Conservation (phyloP, 2,888 invertebrate genomes). For the Malthinus seriepunctatus region DNA sequence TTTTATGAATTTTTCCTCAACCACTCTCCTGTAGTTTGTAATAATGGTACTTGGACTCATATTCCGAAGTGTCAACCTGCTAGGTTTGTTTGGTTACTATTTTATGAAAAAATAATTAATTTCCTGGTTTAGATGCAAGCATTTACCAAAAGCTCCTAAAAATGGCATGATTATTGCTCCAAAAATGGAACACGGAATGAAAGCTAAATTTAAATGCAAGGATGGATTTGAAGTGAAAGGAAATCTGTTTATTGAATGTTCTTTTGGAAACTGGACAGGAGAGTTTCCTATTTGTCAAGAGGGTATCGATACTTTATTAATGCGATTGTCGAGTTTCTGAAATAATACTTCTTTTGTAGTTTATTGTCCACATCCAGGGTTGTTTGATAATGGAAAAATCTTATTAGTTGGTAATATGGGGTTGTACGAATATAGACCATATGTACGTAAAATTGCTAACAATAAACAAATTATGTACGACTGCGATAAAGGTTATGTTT, state of each 20-base stretch:
- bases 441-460: slow-evolving; percentile 87
- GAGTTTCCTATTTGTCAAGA: slow-evolving; percentile 84
- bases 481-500: slow-evolving; percentile 87
- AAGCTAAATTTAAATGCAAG: slow-evolving; percentile 89
- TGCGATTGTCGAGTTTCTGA: not conserved
- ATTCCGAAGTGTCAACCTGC: slow-evolving; percentile 85
- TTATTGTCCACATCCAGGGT: slow-evolving; percentile 91
- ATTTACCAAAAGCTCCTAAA: slow-evolving; percentile 66
- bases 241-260: slow-evolving; percentile 76
- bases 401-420: slow-evolving; percentile 95
- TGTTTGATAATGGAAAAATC: slow-evolving; percentile 86
- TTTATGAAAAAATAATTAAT: not conserved
- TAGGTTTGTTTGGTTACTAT: slow-evolving; percentile 52
- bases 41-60: slow-evolving; percentile 95
- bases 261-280: slow-evolving; percentile 94
- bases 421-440: slow-evolving; percentile 90
- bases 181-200: slow-evolving; percentile 96
- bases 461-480: slow-evolving; percentile 96
- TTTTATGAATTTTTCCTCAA: slow-evolving; percentile 84
- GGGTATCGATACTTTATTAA: slow-evolving; percentile 53
- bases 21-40: slow-evolving; percentile 78
- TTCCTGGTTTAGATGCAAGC: slow-evolving; percentile 45
- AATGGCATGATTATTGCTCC: slow-evolving; percentile 97
- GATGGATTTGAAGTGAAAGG: slow-evolving; percentile 88
- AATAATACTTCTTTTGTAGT: slow-evolving; percentile 56